Evolutionary conservation across 1,140 invertebrate species (phyloP).

Genomic region (Cotesia chilonis): DNA sequence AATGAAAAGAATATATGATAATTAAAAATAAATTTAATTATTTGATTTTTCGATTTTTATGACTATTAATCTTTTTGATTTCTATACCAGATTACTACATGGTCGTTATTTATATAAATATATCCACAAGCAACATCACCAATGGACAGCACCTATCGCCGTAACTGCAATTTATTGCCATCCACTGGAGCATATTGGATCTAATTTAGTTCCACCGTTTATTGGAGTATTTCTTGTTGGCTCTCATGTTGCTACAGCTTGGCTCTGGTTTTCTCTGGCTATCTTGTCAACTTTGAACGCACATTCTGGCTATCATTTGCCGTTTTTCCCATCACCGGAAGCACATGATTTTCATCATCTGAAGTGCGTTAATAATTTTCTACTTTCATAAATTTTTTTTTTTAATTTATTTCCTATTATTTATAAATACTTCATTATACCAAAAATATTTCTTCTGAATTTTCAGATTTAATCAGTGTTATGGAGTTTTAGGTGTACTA

Average conservation of each 20-base stretch:
- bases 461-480: slow-evolving; percentile 84
- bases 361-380: slow-evolving; percentile 70
- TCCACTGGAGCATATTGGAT: slow-evolving; percentile 86
- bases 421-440: not conserved
- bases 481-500: slow-evolving; percentile 83
- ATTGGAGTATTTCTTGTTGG: slow-evolving; percentile 83
- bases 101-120: slow-evolving; percentile 79
- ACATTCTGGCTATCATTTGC: slow-evolving; percentile 90
- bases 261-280: slow-evolving; percentile 85
- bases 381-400: not conserved
- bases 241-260: slow-evolving; percentile 83
- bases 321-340: slow-evolving; percentile 89
- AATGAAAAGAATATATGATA: too few relatives aligned
- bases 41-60: too few relatives aligned
- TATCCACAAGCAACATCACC: slow-evolving; percentile 88
- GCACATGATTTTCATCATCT: slow-evolving; percentile 91
- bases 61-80: slow-evolving; percentile 11
- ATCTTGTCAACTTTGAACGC: slow-evolving; percentile 84
- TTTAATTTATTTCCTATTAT: not conserved
- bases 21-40: too few relatives aligned
- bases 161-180: slow-evolving; percentile 88
- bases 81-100: slow-evolving; percentile 75
- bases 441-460: not conserved
- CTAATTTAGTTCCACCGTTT: slow-evolving; percentile 82
- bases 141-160: slow-evolving; percentile 86